Evolutionary conservation across 2,113 vertebrate genomes (phyloP), one percentile per base, ranked within the genome.

Genomic region (Genyomyrus donnyi): DNA sequence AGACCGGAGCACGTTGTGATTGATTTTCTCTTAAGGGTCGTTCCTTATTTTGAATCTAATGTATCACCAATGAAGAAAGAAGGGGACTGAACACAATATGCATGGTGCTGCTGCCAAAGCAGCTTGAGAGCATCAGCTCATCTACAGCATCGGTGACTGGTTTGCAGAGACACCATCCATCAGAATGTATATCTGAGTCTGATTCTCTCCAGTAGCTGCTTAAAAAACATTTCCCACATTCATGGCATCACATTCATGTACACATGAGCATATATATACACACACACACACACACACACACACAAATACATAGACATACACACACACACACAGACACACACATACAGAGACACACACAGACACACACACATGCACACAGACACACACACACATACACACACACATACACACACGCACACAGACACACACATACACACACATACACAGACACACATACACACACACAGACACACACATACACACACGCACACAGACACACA

Each of bases 221-320:
- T 35, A 80, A 80, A 48, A 21, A 13, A 45, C 24, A 19, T 39
- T 39, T 35, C 31, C 11, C 70, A 77, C n/a, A 39, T 80, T 70
- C 9, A 8, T 70, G 7, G n/a, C 66, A 70, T 70, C 62, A 27
- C 27, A 70, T 70, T 80, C 11, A 89, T 17, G 45, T 48, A 19
- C 56, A 48, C 58, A 27, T 58, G 53, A 7, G 24, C 24, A 53
- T 39, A n/a, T 2, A 49, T 2, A 49, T 0, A 10, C 48, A 48
- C 8, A 48, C 48, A 48, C 46, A 39, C 1, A 11, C 0, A 49
- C 0, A 11, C 48, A 49, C 3, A 4, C 0, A 50, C 49, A 3
- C 13, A 50, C 49, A 15, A 0, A 50, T 0, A 15, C 49, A 13
- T 11, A 13, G 0, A 50, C 0, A 0, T 9, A 50, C 11, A 15